Evolutionary conservation across 2,888 invertebrate species (phyloP), one percentile per base, ranked within the genome.

Genomic region (Xanthia icteritia): DNA sequence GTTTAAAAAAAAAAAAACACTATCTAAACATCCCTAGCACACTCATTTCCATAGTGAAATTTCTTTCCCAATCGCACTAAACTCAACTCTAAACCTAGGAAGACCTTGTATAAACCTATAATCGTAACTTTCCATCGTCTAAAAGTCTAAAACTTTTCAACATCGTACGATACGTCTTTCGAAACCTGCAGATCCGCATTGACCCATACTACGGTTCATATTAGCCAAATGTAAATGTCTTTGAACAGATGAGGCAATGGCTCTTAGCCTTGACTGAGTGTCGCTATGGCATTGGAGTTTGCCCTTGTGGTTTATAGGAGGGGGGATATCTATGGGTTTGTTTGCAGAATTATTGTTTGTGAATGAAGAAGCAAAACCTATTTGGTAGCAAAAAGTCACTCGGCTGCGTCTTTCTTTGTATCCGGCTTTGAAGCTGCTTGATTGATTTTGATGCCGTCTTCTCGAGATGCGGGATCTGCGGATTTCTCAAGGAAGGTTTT

Each of bases 181-280:
- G 80, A 74, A 77, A 87, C 39, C 17, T 1, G 31, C 56, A 73
- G 76, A 79, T 81, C 67, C 66, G 45, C 66, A 76, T 81, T 89
- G 82, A 78, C 80, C 77, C 79, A 86, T 36, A 70, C 60, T 31
- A 56, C 11, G 58, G 73, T 64, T 77, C n/a, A 68, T 54, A 71
- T 84, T 82, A 74, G 65, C 77, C 51, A 67, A 81, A 78, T 73
- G 70, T 73, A 75, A 80, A 67, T 71, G 75, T 82, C 73, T 82
- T 60, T 84, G 84, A 63, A 5, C n/a, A 79, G 68, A 67, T 84
- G 85, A 64, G n/a, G 87, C 77, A 87, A 87, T 81, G 64, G 20
- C 13, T 72, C 15, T 42, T 78, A 68, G 81, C 89, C 89, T 86
- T 88, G 89, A 81, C 64, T 63, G 51, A 76, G 74, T 72, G 72